phyloP scores from a whole-genome alignment of 2,888 invertebrate species.

The Diarsia brunnea region DNA sequence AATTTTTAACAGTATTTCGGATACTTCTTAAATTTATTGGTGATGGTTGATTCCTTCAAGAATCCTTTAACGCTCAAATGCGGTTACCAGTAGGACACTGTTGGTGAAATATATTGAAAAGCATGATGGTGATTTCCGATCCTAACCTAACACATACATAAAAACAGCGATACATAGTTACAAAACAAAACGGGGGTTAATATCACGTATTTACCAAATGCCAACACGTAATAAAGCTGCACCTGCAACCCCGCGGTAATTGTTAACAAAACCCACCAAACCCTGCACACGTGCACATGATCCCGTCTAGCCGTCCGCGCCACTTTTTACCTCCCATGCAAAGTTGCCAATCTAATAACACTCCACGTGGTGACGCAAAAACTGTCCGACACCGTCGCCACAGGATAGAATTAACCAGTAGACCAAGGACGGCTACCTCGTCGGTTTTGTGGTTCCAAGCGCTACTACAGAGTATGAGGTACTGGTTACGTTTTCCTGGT shows the following conservation, averaged over 20 bases:
- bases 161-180: background rate
- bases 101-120: background rate
- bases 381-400: slow-evolving; percentile 33
- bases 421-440: background rate
- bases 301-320: slow-evolving; percentile 4
- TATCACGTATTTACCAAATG: background rate
- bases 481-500: background rate
- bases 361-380: slow-evolving; percentile 48
- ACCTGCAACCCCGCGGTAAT: background rate
- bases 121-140: background rate
- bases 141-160: too few relatives aligned
- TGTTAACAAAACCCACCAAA: slow-evolving; percentile 1
- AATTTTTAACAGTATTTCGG: background rate
- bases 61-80: background rate
- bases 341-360: slow-evolving; percentile 62
- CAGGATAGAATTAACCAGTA: background rate
- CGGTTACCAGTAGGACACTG: background rate
- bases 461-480: background rate
- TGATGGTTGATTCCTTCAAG: background rate
- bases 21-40: background rate
- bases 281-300: slow-evolving; percentile 4
- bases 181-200: background rate
- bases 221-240: background rate
- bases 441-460: background rate
- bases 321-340: slow-evolving; percentile 55